Base-by-base conservation (phyloP, 2,888 invertebrate species). In the Slavum lentiscoides region DNA sequence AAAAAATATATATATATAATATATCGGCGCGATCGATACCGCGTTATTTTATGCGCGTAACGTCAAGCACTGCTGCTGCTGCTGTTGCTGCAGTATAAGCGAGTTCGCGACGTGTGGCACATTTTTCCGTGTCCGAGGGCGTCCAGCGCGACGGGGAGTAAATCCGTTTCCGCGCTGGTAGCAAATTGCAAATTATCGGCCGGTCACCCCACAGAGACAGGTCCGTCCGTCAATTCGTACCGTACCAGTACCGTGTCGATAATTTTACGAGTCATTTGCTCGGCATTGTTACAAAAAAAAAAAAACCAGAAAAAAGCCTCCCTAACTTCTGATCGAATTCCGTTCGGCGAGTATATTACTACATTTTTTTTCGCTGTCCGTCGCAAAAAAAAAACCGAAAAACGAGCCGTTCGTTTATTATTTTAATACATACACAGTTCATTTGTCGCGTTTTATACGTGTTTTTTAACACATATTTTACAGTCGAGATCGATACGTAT, bases 211-310 rank as follows among this genome's bases (percentile, higher is more conserved):
- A 55, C 72, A 64, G 70, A 64, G 80, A 80, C 72, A 66, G 72
- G 80, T 23, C 72, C 80, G 49, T 80, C 53, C 70, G 80, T 72
- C 72, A 72, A 15, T 58, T 43, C 17, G 55, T 13, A 43, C 1
- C 43, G 30, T 11, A 6, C 4, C 43, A 11, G 53, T 23, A 7
- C 62, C 21, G 30, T n/a, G 30, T 30, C 70, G 77, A 72, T 80
- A 72, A 80, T 80, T 80, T 80, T 80, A 80, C 80, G 80, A 80
- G 80, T 80, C 80, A 80, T 80, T 80, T 80, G 80, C 43, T 72
- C 53, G 55, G 64, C 80, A 80, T 80, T 72, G 80, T 80, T 72
- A n/a, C 64, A 11, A 3, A 8, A 37, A 2, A 55, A 64, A 55
- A 74, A 66, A 74, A 21, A 72, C 9, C 11, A n/a, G 30, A 49